A percentile compares a stretch with the other conserved stretches of the same genome.
phyloP scores from a whole-genome alignment of 2,888 invertebrate species.

The Athalia rosae region DNA sequence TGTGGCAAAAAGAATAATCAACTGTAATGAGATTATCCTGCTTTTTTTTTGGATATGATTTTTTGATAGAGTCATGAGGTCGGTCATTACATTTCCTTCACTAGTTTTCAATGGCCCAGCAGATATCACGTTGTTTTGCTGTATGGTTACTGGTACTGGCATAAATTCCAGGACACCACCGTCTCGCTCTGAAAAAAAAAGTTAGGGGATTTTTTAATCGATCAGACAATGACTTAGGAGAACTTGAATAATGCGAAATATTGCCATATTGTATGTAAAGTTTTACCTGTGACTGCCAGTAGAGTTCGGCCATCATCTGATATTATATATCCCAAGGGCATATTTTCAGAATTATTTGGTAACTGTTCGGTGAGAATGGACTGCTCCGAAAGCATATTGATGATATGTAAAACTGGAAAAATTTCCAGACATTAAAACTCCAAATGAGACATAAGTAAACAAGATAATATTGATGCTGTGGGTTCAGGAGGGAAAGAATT shows the following conservation, averaged over 20 bases:
- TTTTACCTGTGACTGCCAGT: slow-evolving; percentile 62
- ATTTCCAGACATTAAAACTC: no score
- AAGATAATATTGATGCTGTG: no score
- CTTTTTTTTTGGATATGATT: background rate
- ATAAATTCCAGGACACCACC: slow-evolving; percentile 63
- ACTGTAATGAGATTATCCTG: no score
- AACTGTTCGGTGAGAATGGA: slow-evolving; percentile 46
- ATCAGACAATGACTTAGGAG: background rate
- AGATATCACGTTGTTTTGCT: slow-evolving; percentile 53
- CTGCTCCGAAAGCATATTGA: slow-evolving; percentile 56
- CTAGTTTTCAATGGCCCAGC: slow-evolving; percentile 53
- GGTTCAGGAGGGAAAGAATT: no score
- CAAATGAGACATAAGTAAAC: no score
- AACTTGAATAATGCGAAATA: background rate
- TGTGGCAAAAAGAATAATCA: slow-evolving; percentile 41
- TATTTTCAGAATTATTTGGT: slow-evolving; percentile 49
- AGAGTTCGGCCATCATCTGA: slow-evolving; percentile 65
- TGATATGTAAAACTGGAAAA: no score
- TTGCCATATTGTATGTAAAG: background rate
- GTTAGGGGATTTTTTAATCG: slow-evolving; percentile 15
- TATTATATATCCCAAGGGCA: slow-evolving; percentile 64
- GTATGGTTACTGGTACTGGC: slow-evolving; percentile 62
- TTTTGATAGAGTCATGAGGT: slow-evolving; percentile 7
- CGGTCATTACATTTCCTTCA: slow-evolving; percentile 54
- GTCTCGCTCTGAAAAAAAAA: slow-evolving; percentile 57